phyloP scores from a whole-genome alignment of 2,888 invertebrate species.

The Chymomyza caudatula region DNA sequence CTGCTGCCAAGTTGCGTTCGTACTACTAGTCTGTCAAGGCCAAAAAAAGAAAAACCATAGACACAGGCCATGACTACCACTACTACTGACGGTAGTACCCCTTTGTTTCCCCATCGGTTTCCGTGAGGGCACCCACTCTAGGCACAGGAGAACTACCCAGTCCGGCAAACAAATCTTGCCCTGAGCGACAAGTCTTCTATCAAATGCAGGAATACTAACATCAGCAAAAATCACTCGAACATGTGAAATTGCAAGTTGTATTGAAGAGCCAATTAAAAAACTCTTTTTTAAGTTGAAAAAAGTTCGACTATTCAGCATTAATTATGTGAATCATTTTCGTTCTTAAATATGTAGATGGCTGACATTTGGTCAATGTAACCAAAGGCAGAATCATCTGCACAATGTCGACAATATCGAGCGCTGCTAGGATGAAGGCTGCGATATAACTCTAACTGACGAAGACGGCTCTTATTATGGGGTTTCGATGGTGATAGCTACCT shows the following conservation, averaged over 20 bases:
- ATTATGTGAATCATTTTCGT: too few species aligned
- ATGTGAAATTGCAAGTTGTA: neutral
- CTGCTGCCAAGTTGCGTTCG: conserved; percentile 94
- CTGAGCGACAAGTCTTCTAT: neutral
- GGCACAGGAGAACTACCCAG: conserved; percentile 73
- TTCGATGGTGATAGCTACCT: too few species aligned
- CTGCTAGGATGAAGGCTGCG: too few species aligned
- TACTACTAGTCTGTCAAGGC: conserved; percentile 99
- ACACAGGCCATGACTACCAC: conserved; percentile 98
- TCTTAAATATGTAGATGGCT: too few species aligned
- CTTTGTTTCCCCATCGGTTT: conserved; percentile 93
- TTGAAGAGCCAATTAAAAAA: neutral
- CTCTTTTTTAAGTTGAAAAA: neutral
- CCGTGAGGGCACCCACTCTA: conserved; percentile 84
- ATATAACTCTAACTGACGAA: too few species aligned
- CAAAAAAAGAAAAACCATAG: conserved; percentile 99
- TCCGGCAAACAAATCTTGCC: conserved; percentile 44
- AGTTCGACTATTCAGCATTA: too few species aligned
- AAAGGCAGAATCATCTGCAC: too few species aligned
- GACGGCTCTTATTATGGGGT: too few species aligned
- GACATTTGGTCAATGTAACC: too few species aligned
- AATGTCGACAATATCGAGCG: too few species aligned
- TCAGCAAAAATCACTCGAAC: neutral
- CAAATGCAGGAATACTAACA: neutral
- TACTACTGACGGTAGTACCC: conserved; percentile 95